Base-by-base conservation (phyloP, 2,113 vertebrate species). In the Salvelinus alpinus region DNA sequence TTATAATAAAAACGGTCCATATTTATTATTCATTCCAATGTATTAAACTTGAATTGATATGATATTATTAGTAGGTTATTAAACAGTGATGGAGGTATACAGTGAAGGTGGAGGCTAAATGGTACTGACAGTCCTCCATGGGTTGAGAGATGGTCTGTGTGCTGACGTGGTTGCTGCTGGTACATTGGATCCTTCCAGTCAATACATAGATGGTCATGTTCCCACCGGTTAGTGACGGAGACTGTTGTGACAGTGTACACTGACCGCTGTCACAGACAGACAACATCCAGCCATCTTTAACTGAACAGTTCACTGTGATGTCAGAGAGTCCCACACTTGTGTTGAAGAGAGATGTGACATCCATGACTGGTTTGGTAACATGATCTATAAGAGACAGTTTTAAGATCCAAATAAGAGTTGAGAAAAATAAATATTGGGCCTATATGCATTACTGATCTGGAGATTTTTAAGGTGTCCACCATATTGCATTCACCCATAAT, bases 241-340 rank as follows among this genome's bases (percentile, higher is more conserved):
- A 24, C 3, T 1, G 24, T 3, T 75, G 38, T 0, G 25, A n/a
- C 2, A 0, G 1, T n/a, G 0, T 20, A 65, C 91, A 93, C 2
- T 59, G 3, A 1, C 48, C 16, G 3, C 16, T 2, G 12, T 72
- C 29, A 16, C 91, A 93, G 54, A 62, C 1, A 1, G 77, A 80
- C 4, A 0, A 70, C 64, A 64, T 16, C 84, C 80, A 86, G 2
- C 74, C 44, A 0, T 22, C 47, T 44, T 62, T 27, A 0, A 82
- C 31, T 22, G 90, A 90, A 75, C 92, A 93, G 79, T 88, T 92
- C 3, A 90, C 84, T 9, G 25, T 13, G 59, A 86, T 5, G 16
- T 27, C 27, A 27, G 90, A 93, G 34, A 0, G 1, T 27, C 16
- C 75, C 3, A 24, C 69, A 2, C 85, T 84, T 0, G 24, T 16